Percentiles rank a stretch among this genome's conserved stretches.
These are phyloP conservation scores for Latrodectus elegans DNA, from an alignment of 2,888 invertebrate species.

Conservation along the genomic window DNA sequence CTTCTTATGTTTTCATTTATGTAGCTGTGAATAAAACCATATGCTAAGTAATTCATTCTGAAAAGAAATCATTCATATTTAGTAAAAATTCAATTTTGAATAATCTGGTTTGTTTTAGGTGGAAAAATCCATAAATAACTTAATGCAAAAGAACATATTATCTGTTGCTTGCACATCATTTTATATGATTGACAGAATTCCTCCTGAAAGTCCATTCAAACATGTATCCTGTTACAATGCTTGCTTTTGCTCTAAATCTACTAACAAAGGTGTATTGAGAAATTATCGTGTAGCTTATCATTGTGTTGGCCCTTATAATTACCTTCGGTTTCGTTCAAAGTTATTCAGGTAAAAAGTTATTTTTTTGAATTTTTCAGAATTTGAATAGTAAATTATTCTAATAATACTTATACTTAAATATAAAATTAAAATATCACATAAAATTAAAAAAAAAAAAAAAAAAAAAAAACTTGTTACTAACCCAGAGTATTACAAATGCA, in stretches of 20 bases:
- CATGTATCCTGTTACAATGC: not conserved
- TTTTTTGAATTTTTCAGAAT: no score
- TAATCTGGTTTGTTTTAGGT: constrained; percentile 16
- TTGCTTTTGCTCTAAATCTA: constrained; percentile 29
- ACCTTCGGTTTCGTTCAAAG: constrained; percentile 25
- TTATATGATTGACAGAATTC: not conserved
- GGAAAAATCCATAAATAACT: not conserved
- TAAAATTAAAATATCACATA: no score
- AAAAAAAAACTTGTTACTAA: not conserved
- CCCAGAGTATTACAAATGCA: no score
- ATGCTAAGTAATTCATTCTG: no score
- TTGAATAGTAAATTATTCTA: no score
- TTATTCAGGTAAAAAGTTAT: constrained; percentile 22
- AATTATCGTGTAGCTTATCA: not conserved
- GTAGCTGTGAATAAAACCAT: no score
- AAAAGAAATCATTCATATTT: not conserved
- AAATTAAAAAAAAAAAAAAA: no score
- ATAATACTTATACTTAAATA: no score
- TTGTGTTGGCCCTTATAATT: constrained; percentile 16
- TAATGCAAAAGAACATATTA: constrained; percentile 15
- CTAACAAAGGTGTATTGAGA: not conserved
- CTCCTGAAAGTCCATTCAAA: not conserved
- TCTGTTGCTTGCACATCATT: constrained; percentile 18
- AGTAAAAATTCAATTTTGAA: not conserved
- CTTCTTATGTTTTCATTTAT: no score